Evolutionary conservation across 2,797 vertebrate species (phyloP), one percentile per base, ranked within the genome.

Genomic region (Rallus crepitans): DNA sequence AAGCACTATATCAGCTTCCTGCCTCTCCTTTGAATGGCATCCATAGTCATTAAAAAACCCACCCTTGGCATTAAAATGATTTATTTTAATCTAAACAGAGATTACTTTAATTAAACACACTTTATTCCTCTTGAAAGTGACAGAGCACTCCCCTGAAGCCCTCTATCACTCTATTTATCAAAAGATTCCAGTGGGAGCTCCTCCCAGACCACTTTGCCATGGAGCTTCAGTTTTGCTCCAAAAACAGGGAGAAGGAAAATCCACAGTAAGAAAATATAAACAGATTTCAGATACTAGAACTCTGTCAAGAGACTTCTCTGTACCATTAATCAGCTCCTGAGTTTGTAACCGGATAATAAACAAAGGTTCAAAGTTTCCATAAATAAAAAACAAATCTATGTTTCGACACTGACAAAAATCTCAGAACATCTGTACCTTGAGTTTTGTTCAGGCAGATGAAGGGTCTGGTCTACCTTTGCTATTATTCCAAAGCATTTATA

Each of bases 21-120:
- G 56, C 37, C 70, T 95, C 48, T 86, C 55, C 69, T 88, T 71
- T 96, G 92, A 98, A 94, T 94, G 94, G 83, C 82, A 94, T 69
- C 31, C 35, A 83, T 45, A 96, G 75, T 90, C 93, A 86, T 95
- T 95, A 86, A 95, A 93, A 96, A 90, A 52, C n/a, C 3, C 60
- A 93, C 52, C 77, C 37, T 81, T 87, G 81, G 85, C 87, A 94
- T 86, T 57, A 91, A 96, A 94, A 97, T 97, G 66, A 97, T 96
- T 97, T 96, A 95, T 97, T 96, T 96, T 87, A 94, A 89, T 94
- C 93, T 90, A 96, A 97, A 95, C 70, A 96, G 94, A 91, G 89
- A 96, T 97, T 94, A 93, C 85, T 97, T 97, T 97, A 97, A 98
- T 98, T 98, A 97, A 97, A 96, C 95, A 93, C 72, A 84, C 48